A percentile compares a stretch with the other conserved stretches of the same genome.
Conservation (phyloP, 1,140 invertebrate genomes). For the Gonioctena quinquepunctata region DNA sequence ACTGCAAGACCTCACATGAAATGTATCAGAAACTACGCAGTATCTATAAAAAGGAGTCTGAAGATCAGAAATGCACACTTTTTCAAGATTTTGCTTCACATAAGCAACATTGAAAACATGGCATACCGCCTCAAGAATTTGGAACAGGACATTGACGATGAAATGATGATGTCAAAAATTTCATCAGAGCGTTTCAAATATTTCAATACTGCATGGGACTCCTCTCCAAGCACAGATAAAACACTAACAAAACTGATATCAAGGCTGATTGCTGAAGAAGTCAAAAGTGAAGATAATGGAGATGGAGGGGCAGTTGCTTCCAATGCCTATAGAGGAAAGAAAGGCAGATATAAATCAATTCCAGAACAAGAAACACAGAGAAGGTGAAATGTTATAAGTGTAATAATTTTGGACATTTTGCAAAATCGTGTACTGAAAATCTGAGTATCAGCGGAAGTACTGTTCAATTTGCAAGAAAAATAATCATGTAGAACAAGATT, state of each 20-base stretch:
- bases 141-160: slow-evolving; percentile 35
- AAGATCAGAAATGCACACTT: slow-evolving; percentile 39
- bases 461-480: slow-evolving; percentile 9
- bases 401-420: not conserved
- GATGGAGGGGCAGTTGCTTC: slow-evolving; percentile 6
- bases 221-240: slow-evolving; percentile 17
- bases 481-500: slow-evolving; percentile 13
- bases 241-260: slow-evolving; percentile 23
- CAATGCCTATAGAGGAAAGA: not conserved
- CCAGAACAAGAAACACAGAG: not conserved
- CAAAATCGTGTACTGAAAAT: not conserved
- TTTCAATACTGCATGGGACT: slow-evolving; percentile 32
- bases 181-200: slow-evolving; percentile 13
- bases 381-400: not conserved
- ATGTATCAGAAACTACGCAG: slow-evolving; percentile 44
- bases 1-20: slow-evolving; percentile 40
- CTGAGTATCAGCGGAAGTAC: not conserved
- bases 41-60: slow-evolving; percentile 46
- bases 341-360: slow-evolving; percentile 1
- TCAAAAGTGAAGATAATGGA: not conserved
- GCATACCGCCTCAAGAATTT: slow-evolving; percentile 33
- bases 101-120: slow-evolving; percentile 31
- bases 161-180: slow-evolving; percentile 43
- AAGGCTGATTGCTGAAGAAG: slow-evolving; percentile 15
- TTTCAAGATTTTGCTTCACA: slow-evolving; percentile 31